Evolutionary conservation across 2,797 vertebrate species (phyloP), one percentile per base, ranked within the genome.

Genomic region (Hippoglossus hippoglossus): DNA sequence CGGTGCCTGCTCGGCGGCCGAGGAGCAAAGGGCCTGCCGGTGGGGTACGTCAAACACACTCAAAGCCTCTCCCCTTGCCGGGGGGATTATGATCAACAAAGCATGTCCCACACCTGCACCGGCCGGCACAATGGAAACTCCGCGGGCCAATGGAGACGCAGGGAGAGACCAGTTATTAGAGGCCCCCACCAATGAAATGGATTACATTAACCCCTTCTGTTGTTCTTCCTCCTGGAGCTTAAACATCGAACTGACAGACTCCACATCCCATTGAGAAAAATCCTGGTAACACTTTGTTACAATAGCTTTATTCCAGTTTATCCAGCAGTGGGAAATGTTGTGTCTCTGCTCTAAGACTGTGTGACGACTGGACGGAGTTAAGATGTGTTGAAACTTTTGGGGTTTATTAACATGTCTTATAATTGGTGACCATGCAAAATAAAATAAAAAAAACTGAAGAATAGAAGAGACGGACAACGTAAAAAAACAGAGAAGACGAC

Each of bases 21-120:
- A 90, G 89, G 88, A 91, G 93, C 94, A 90, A 95, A 95, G 94
- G 95, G 94, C 94, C 95, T 93, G 95, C 94, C 95, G 95, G 96
- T 95, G 96, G 96, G 96, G 94, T 95, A 97, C 96, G 96, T 97
- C 96, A 97, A 97, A 97, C 95, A 96, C 94, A 95, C 95, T 97
- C 96, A 97, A 94, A 95, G 95, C 94, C 95, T 96, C 94, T 94
- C 92, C 84, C 92, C 84, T 87, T 91, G 91, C 93, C 92, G 85
- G 93, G 91, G 90, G 95, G 97, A 97, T 96, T 97, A 96, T 95
- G 96, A 95, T 95, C 95, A 97, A 95, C 96, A 96, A 97, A 97
- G 96, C 96, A 94, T 96, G 95, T 95, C 94, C 94, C 90, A 96
- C 97, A 96, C 96, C 96, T 97, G 97, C 94, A 94, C 90, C 89